These are phyloP conservation scores for Bacillus rossius DNA, from an alignment of 1,140 invertebrate genomes.

Conservation along the genomic window DNA sequence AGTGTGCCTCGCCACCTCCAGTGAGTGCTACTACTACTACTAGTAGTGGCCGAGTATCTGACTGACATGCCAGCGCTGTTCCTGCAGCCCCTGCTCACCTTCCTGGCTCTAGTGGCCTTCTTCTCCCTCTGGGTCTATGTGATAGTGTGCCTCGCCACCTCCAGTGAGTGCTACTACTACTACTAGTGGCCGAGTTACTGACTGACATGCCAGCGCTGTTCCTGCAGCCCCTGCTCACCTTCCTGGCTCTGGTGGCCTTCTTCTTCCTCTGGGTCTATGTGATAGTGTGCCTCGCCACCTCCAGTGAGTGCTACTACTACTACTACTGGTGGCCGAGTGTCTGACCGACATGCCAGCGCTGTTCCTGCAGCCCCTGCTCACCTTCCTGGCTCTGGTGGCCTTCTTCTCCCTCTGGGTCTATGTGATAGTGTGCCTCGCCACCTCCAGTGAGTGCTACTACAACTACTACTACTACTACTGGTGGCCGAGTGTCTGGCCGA, in stretches of 20 bases:
- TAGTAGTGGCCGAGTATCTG: too few relatives aligned
- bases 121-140: slow-evolving; percentile 81
- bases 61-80: slow-evolving; percentile 78
- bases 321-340: too few relatives aligned
- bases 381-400: slow-evolving; percentile 67
- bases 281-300: slow-evolving; percentile 62
- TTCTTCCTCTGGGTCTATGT: slow-evolving; percentile 81
- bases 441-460: slow-evolving; percentile 64
- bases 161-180: slow-evolving; percentile 65
- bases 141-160: slow-evolving; percentile 62
- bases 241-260: slow-evolving; percentile 69
- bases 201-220: slow-evolving; percentile 78
- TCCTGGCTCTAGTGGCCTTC: slow-evolving; percentile 69
- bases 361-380: slow-evolving; percentile 81
- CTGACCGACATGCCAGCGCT: slow-evolving; percentile 77
- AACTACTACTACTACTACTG: too few relatives aligned
- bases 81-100: slow-evolving; percentile 83
- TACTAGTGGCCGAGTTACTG: too few relatives aligned
- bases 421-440: slow-evolving; percentile 66
- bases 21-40: too few relatives aligned
- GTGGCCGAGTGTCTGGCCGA: too few relatives aligned
- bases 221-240: slow-evolving; percentile 83
- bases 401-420: slow-evolving; percentile 84
- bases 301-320: slow-evolving; percentile 65
- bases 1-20: slow-evolving; percentile 59